These are phyloP conservation scores for Hormiphora californensis DNA, from an alignment of 37 sponge, comb jelly and placozoan species.

Conservation along the genomic window DNA sequence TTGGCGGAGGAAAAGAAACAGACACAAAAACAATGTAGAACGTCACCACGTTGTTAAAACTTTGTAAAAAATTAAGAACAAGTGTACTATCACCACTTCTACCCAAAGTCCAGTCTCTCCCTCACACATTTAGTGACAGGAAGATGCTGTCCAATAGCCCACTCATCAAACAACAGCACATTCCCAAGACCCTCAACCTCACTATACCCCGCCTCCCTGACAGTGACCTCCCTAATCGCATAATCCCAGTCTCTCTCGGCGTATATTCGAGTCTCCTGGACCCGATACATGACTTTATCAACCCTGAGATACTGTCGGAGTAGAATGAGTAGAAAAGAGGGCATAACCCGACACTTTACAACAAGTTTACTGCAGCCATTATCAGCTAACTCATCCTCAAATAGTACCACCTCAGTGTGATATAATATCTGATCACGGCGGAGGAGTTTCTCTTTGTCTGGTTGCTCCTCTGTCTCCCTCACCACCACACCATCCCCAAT, in stretches of 20 bases:
- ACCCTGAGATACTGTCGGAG: slow-evolving; percentile 81
- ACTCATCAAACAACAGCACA: not conserved
- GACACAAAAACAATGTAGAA: too few species aligned
- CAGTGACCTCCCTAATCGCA: slow-evolving; percentile 68
- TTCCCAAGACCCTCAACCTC: slow-evolving; percentile 21
- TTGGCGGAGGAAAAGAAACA: too few species aligned
- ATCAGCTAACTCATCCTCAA: slow-evolving; percentile 94
- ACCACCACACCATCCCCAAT: slow-evolving; percentile 28
- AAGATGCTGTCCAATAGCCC: not conserved
- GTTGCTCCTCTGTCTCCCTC: slow-evolving; percentile 62
- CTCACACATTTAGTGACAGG: not conserved
- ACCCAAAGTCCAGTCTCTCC: not conserved
- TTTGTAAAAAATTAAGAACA: not conserved
- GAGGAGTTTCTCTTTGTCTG: slow-evolving; percentile 72
- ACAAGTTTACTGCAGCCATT: slow-evolving; percentile 74
- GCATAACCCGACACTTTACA: slow-evolving; percentile 89
- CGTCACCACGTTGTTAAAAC: too few species aligned
- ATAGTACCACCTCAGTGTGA: slow-evolving; percentile 75
- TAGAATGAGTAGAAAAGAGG: slow-evolving; percentile 78
- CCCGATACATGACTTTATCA: slow-evolving; percentile 75
- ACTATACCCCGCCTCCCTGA: slow-evolving; percentile 60
- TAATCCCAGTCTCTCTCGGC: slow-evolving; percentile 60
- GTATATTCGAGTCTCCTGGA: slow-evolving; percentile 84
- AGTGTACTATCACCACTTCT: not conserved
- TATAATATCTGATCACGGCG: slow-evolving; percentile 72